Conservation (phyloP, 2,797 vertebrate genomes). For the Prionace glauca region DNA sequence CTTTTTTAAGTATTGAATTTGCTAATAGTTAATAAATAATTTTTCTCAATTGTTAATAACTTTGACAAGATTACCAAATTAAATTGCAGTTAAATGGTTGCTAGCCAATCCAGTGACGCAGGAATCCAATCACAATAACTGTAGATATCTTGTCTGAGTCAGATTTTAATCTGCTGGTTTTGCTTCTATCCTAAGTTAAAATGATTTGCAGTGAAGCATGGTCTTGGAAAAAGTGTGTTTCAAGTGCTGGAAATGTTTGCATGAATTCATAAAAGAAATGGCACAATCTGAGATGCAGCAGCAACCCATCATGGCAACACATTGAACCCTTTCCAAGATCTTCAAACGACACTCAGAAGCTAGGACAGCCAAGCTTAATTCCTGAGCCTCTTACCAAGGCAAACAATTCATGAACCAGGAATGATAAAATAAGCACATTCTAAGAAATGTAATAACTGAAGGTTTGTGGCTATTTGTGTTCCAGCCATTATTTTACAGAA, state of each 20-base stretch:
- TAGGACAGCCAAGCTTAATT: neutral
- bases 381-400: neutral
- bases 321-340: neutral
- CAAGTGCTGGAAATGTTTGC: neutral
- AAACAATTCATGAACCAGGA: neutral
- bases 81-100: neutral
- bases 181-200: neutral
- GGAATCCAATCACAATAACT: neutral
- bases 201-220: neutral
- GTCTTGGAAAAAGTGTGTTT: neutral
- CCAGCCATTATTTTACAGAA: constrained; percentile 6
- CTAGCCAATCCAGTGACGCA: neutral
- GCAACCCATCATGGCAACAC: neutral
- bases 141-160: neutral
- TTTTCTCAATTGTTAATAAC: neutral
- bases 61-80: too few relatives aligned
- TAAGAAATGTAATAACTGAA: constrained; percentile 22
- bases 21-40: neutral
- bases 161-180: neutral
- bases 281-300: neutral
- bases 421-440: neutral
- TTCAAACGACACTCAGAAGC: neutral
- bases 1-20: neutral
- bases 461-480: neutral
- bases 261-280: neutral